These are phyloP conservation scores for Xestobium rufovillosum DNA, from an alignment of 2,888 invertebrate species.

Conservation along the genomic window DNA sequence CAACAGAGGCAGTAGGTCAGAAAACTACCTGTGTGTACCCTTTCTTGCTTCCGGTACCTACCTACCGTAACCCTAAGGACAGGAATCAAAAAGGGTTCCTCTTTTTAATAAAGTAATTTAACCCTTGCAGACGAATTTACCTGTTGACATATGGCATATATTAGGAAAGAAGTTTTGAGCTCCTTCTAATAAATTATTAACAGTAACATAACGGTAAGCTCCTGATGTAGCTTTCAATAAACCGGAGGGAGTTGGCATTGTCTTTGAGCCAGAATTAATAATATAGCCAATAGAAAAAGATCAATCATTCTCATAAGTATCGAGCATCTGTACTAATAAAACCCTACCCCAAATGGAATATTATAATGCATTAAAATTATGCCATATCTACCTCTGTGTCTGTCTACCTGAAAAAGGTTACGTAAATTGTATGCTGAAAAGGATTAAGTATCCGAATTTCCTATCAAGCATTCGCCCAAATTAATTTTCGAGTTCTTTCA, in stretches of 20 bases:
- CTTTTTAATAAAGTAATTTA: conserved; percentile 35
- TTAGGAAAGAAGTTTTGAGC: conserved; percentile 19
- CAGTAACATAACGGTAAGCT: too few relatives aligned
- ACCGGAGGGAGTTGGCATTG: too few relatives aligned
- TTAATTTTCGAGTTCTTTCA: neutral
- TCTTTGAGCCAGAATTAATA: too few relatives aligned
- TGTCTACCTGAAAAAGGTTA: conserved; percentile 1
- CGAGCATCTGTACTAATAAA: too few relatives aligned
- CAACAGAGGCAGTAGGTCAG: conserved; percentile 31
- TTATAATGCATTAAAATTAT: conserved; percentile 2
- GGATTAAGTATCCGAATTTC: neutral
- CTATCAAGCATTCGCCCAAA: neutral
- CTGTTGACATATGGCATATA: conserved; percentile 40
- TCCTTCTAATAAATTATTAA: conserved; percentile 4
- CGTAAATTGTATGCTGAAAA: neutral
- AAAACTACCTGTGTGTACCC: conserved; percentile 42
- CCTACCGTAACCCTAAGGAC: too few relatives aligned
- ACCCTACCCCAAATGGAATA: too few relatives aligned
- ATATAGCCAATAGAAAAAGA: too few relatives aligned
- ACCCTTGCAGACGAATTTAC: conserved; percentile 36
- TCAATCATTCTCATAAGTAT: too few relatives aligned
- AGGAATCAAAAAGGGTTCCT: conserved; percentile 37
- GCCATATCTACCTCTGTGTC: too few relatives aligned
- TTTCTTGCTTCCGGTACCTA: conserved; percentile 43
- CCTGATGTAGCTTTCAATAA: too few relatives aligned